Evolutionary conservation across 2,113 vertebrate genomes (phyloP).

Genomic region (Indicator indicator): DNA sequence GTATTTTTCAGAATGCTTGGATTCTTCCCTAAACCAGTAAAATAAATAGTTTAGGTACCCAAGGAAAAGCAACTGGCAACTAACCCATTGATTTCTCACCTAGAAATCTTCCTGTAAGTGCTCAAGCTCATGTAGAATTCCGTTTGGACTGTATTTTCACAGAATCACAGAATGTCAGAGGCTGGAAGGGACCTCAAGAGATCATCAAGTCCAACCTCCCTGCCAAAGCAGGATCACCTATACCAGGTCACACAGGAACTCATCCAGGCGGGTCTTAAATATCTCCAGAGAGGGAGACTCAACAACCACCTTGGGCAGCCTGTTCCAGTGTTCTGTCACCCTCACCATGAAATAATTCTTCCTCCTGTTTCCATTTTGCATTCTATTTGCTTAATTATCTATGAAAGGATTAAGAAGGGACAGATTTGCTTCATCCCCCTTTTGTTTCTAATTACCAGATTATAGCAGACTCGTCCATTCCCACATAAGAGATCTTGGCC

Average conservation of each 20-base stretch:
- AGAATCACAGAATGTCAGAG: no score
- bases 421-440: not conserved
- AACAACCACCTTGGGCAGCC: no score
- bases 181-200: no score
- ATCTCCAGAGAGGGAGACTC: no score
- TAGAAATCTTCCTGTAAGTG: not conserved
- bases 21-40: not conserved
- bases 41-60: not conserved
- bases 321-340: no score
- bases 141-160: not conserved
- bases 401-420: not conserved
- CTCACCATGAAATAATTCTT: no score
- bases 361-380: not conserved
- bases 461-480: not conserved
- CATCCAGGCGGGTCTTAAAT: no score
- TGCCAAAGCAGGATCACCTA: no score
- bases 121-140: not conserved
- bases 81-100: not conserved
- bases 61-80: not conserved
- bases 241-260: no score
- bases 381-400: not conserved
- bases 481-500: not conserved
- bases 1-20: not conserved
- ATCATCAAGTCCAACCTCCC: no score
- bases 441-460: not conserved